Evolutionary conservation across 2,797 vertebrate genomes (phyloP), one percentile per base, ranked within the genome.

Genomic region (Phoebastria nigripes): DNA sequence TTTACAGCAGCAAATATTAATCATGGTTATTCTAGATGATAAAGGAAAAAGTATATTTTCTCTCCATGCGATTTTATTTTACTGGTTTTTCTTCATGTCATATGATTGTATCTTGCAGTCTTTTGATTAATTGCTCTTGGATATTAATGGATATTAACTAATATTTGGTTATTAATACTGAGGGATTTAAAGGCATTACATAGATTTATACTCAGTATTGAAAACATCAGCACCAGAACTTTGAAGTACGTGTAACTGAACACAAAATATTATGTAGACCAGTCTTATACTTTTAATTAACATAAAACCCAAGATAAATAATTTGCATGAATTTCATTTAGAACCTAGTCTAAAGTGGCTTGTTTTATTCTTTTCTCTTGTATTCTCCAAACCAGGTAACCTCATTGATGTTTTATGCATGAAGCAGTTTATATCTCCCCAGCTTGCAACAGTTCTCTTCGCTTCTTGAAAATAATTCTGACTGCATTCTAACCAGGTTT

Each of bases 91-190:
- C 42, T 90, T 24, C 24, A 59, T 82, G 81, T 69, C 25, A 31
- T 89, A 67, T 70, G 84, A 39, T 52, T 74, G 12, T 73, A 65
- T 82, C 72, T 93, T 74, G 6, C 29, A 47, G 39, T 79, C 54
- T 80, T 94, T 90, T 95, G 92, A 94, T 96, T 91, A 90, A 94
- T 80, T 89, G 52, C 47, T 90, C 49, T 49, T 82, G 33, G 70
- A 86, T 91, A 79, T 85, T 81, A 87, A 85, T 90, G 58, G 4
- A 5, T 70, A 49, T 69, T 49, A 44, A 66, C 51, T 54, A 81
- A 78, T 83, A 88, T 78, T 81, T 91, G 8, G 3, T 58, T 81
- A 39, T 62, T 84, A 88, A 83, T 91, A 86, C 29, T 81, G 42
- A 87, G 25, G 9, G 16, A 46, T 88, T 93, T 89, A 78, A 93